phyloP scores from a whole-genome alignment of 2,113 vertebrate genomes.

The Macaca fascicularis region T2T-MFA8v1.1 NC_088384.1:118329001-118329500 shows the following conservation, averaged over 20 bases:
- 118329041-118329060: rapidly evolving
- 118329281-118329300: background rate
- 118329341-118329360: background rate
- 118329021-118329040: too few species aligned
- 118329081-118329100: rapidly evolving
- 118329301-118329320: background rate
- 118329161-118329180: too few species aligned
- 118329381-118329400: background rate
- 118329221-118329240: rapidly evolving
- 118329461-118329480: rapidly evolving
- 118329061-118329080: rapidly evolving
- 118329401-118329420: background rate
- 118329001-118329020: rapidly evolving
- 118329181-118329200: too few species aligned
- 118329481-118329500: rapidly evolving
- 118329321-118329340: background rate
- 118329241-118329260: too few species aligned
- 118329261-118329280: background rate
- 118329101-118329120: too few species aligned
- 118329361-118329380: rapidly evolving
- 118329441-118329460: background rate
- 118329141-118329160: rapidly evolving
- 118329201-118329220: too few species aligned
- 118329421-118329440: rapidly evolving
- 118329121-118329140: rapidly evolving